phyloP scores from a whole-genome alignment of 1,140 invertebrate species.

The Sipha flava region DNA sequence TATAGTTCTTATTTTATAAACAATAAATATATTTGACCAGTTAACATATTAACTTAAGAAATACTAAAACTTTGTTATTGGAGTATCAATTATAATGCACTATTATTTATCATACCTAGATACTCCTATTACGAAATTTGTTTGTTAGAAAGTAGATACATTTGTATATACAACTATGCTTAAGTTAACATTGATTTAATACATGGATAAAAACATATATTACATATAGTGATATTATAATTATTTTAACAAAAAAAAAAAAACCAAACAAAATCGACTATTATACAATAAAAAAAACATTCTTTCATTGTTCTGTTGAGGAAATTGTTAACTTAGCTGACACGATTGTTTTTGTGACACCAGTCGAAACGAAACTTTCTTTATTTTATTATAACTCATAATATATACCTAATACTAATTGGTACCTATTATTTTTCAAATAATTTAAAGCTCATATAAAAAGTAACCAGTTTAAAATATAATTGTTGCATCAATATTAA shows the following conservation, averaged over 20 bases:
- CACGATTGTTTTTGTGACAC: conserved; percentile 28
- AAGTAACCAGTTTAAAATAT: too few species aligned
- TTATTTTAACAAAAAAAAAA: not conserved
- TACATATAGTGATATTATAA: not conserved
- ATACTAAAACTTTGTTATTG: too few species aligned
- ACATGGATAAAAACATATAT: not conserved
- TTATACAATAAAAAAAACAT: conserved; percentile 20
- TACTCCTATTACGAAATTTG: too few species aligned
- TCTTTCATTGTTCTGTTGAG: conserved; percentile 20
- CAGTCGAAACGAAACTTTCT: conserved; percentile 25
- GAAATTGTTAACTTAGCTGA: conserved; percentile 3
- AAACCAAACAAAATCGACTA: not conserved
- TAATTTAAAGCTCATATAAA: not conserved
- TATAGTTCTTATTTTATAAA: too few species aligned
- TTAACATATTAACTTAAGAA: too few species aligned
- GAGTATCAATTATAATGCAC: too few species aligned
- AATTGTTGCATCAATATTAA: too few species aligned
- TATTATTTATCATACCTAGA: too few species aligned
- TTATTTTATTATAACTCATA: conserved; percentile 14
- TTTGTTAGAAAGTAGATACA: too few species aligned
- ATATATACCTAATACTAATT: not conserved
- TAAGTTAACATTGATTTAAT: not conserved
- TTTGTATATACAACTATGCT: too few species aligned
- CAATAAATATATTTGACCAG: too few species aligned
- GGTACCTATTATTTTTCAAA: not conserved